phyloP scores from a whole-genome alignment of 1,140 invertebrate genomes.

The Sitodiplosis mosellana region DNA sequence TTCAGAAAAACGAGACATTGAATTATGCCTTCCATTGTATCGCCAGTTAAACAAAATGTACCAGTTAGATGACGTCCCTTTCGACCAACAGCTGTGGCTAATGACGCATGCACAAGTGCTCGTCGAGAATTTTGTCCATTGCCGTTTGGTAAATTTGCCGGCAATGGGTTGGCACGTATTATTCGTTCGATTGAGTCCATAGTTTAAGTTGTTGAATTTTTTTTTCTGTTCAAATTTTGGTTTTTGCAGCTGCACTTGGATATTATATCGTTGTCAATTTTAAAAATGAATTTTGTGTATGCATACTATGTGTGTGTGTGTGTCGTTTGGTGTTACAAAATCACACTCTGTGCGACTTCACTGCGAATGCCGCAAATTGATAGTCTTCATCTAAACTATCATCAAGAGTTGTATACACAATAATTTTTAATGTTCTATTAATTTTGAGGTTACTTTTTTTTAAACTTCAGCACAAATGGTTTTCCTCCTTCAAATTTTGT shows the following conservation, averaged over 20 bases:
- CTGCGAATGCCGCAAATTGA: too few relatives aligned
- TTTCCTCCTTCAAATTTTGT: too few relatives aligned
- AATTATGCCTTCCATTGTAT: conserved; percentile 82
- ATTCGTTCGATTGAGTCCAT: conserved; percentile 63
- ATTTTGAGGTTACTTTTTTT: too few relatives aligned
- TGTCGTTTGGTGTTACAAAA: too few relatives aligned
- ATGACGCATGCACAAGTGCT: conserved; percentile 52
- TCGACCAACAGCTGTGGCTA: conserved; percentile 51
- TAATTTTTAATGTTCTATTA: too few relatives aligned
- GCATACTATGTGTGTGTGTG: too few relatives aligned
- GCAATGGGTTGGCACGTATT: conserved; percentile 46
- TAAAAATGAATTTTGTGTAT: too few relatives aligned
- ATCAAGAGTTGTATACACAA: too few relatives aligned
- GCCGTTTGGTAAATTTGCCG: conserved; percentile 29
- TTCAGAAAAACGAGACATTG: conserved; percentile 81
- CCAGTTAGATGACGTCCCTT: conserved; percentile 65
- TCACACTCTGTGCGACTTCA: too few relatives aligned
- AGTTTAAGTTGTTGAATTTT: conserved; percentile 7
- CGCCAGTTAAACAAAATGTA: conserved; percentile 69
- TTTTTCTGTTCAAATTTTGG: not conserved
- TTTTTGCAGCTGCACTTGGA: not conserved
- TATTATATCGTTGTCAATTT: too few relatives aligned
- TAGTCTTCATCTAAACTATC: too few relatives aligned
- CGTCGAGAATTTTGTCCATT: conserved; percentile 30
- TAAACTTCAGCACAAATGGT: too few relatives aligned